Base-by-base conservation (phyloP, 2,113 vertebrate species). In the Callopanchax toddi region DNA sequence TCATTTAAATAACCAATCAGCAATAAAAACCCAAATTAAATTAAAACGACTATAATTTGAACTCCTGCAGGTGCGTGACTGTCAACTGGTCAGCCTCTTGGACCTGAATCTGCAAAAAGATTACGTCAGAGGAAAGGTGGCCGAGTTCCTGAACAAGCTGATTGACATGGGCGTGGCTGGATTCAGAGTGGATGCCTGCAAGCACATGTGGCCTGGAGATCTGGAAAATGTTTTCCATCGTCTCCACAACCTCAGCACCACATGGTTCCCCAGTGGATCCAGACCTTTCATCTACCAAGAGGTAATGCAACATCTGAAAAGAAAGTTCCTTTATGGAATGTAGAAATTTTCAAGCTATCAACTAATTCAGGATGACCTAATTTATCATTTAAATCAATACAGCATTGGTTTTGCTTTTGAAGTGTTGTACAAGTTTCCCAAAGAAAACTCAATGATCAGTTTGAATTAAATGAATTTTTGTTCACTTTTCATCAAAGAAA, bases 201-300 rank as follows among this genome's bases (percentile, higher is more conserved):
- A 97, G 34, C 96, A 98, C 68, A 95, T 97, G 94, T 97, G 96
- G 96, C 96, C 96, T 0, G 93, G 90, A 17, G 96, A 98, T 54
- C 70, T 97, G 23, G 72, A 85, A 1, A 89, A 52, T 0, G 0
- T 96, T 75, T 83, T 90, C 21, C 71, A 85, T 0, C 71, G 85
- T 45, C 87, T 97, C 20, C 66, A 92, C 6, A 91, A 93, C 67
- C 91, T 98, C 21, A 95, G 89, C 72, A 91, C 79, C 44, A 73
- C 5, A 0, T 97, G 95, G 94, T 98, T 97, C 78, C 0, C 90
- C 8, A 1, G 1, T 48, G 92, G 90, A 55, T 67, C 91, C 10
- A 93, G 40, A 60, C 90, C 96, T 18, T 96, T 99, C 74, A 90
- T 98, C 86, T 96, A 69, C 81, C 96, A 99, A 56, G 96, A 98